Percentiles rank a stretch among this genome's conserved stretches.
These are phyloP conservation scores for Gallinago nigripennis DNA, from an alignment of 2,797 vertebrate species.

Conservation along the genomic window DNA sequence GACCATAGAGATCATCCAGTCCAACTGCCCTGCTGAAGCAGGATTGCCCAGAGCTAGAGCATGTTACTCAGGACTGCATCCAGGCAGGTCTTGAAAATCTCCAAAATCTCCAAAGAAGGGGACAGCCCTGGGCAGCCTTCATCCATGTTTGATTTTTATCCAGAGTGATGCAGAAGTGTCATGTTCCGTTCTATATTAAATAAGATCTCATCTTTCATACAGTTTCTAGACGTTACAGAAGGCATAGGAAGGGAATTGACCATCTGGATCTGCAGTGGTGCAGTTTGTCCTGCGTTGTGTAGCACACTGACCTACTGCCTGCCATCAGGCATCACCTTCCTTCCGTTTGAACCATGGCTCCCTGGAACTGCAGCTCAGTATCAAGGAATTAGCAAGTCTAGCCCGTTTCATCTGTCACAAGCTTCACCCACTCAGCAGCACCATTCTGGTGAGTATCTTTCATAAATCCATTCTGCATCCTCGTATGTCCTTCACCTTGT, in stretches of 20 bases:
- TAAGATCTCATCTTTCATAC: background rate
- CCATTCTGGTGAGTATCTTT: background rate
- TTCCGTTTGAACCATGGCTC: background rate
- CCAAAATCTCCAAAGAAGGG: too few species aligned
- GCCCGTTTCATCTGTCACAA: constrained; percentile 3
- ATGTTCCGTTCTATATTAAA: background rate
- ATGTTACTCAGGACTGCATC: too few species aligned
- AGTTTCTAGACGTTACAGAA: background rate
- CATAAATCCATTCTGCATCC: background rate
- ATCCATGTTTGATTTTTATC: background rate
- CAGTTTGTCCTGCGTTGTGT: background rate
- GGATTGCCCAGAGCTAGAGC: too few species aligned
- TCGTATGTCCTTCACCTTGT: background rate
- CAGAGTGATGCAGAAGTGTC: background rate
- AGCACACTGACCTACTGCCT: constrained; percentile 6
- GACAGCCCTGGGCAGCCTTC: background rate
- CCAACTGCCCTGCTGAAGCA: too few species aligned
- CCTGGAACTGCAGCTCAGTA: background rate
- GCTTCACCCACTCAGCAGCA: constrained; percentile 1
- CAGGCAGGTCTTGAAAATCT: too few species aligned
- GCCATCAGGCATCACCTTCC: background rate
- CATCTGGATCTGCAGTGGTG: background rate
- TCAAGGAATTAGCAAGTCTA: background rate
- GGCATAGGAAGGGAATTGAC: background rate
- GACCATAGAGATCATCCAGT: too few species aligned